Conservation (phyloP, 1,140 invertebrate genomes). For the Drosophila quadrilineata region DNA sequence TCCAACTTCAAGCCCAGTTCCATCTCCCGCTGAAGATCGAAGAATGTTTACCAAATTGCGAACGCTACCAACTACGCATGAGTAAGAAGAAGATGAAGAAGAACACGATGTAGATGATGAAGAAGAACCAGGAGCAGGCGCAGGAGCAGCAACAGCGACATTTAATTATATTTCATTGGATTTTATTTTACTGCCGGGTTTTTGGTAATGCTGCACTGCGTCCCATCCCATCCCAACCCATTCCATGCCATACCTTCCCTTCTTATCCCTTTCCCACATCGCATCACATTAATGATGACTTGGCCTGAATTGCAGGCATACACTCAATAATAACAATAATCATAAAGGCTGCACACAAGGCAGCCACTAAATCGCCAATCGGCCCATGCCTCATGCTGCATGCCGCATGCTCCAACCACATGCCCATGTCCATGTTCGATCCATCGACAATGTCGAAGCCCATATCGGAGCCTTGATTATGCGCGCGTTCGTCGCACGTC, state of each 20-base stretch:
- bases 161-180: conserved; percentile 80
- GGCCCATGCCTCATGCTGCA: conserved; percentile 4
- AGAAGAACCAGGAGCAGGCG: conserved; percentile 18
- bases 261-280: no score
- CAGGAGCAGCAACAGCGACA: conserved; percentile 50
- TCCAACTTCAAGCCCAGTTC: background rate
- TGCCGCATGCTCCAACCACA: conserved; percentile 35
- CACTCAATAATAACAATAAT: conserved; percentile 79
- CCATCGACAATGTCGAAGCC: no score
- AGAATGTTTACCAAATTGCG: conserved; percentile 73
- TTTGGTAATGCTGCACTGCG: conserved; percentile 73
- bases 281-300: conserved; percentile 74
- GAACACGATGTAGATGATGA: conserved; percentile 11
- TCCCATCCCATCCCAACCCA: no score
- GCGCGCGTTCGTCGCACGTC: conserved; percentile 65
- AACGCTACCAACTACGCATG: conserved; percentile 66
- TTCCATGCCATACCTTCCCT: no score
- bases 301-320: conserved; percentile 74
- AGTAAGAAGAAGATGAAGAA: conserved; percentile 1
- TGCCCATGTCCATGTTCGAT: conserved; percentile 27
- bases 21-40: conserved; percentile 15
- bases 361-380: conserved; percentile 60
- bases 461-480: conserved; percentile 61
- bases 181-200: conserved; percentile 73
- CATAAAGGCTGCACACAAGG: conserved; percentile 63